A percentile compares a stretch with the other conserved stretches of the same genome.
These are phyloP conservation scores for Paraescarpia echinospica DNA, from an alignment of 1,140 invertebrate genomes.

Conservation along the genomic window DNA sequence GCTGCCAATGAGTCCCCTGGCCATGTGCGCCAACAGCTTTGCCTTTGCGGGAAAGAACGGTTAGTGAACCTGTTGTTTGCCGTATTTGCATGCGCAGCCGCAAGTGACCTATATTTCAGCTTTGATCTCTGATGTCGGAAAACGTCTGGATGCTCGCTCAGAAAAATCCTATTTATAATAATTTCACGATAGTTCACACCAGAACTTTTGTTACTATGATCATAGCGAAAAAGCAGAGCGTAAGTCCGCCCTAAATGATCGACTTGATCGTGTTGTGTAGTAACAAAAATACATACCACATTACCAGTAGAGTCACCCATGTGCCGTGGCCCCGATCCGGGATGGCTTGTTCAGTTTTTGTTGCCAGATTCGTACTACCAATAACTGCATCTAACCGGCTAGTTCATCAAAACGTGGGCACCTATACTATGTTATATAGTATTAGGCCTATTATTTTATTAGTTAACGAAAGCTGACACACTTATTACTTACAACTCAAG, in stretches of 20 bases:
- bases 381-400: too few species aligned
- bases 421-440: too few species aligned
- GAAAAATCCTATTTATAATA: neutral
- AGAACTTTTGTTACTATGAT: neutral
- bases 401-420: too few species aligned
- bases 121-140: neutral
- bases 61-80: neutral
- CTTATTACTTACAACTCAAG: too few species aligned
- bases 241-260: neutral
- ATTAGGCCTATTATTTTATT: too few species aligned
- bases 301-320: neutral
- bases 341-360: neutral
- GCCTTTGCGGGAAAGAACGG: neutral
- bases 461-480: too few species aligned
- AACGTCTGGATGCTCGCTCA: neutral
- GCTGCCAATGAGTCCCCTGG: neutral
- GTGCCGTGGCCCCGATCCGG: neutral
- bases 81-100: neutral
- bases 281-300: neutral
- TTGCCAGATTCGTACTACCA: neutral
- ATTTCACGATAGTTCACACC: neutral
- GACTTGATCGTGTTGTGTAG: neutral
- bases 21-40: neutral
- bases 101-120: neutral
- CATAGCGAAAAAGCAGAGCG: neutral